phyloP scores from a whole-genome alignment of 2,113 vertebrate species.

The Haplochromis vanheusdeni region DNA sequence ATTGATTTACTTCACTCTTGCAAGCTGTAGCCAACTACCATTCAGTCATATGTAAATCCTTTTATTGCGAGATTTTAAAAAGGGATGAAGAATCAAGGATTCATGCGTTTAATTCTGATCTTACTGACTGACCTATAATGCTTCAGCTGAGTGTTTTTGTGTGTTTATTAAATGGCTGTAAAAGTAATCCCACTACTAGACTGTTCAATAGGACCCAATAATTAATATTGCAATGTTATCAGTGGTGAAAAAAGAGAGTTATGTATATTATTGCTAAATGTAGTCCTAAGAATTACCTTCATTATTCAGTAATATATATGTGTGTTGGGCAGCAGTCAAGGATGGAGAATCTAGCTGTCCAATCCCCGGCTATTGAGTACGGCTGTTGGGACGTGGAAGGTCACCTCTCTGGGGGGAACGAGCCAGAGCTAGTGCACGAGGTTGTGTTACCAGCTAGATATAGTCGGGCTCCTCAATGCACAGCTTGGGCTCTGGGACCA shows the following conservation, averaged over 20 bases:
- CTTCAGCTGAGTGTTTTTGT: background rate
- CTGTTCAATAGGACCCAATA: background rate
- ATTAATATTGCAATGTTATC: background rate
- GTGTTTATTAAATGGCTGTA: background rate
- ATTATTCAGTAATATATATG: background rate
- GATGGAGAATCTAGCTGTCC: background rate
- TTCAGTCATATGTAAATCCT: background rate
- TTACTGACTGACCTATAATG: background rate
- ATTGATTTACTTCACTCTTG: background rate
- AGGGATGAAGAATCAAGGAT: background rate
- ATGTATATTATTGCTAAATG: background rate
- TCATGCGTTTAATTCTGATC: background rate
- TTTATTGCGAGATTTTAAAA: background rate
- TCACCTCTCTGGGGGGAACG: background rate
- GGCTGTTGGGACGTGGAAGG: background rate
- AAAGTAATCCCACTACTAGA: background rate
- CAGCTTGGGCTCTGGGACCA: background rate
- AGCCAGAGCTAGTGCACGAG: background rate
- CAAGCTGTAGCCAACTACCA: background rate
- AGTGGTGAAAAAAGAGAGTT: background rate
- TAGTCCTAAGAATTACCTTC: background rate
- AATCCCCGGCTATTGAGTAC: background rate
- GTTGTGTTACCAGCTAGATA: background rate
- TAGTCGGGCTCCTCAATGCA: background rate
- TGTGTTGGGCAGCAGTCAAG: background rate